Evolutionary conservation across 2,888 invertebrate species (phyloP).

Genomic region (Ctenicera cuprea): DNA sequence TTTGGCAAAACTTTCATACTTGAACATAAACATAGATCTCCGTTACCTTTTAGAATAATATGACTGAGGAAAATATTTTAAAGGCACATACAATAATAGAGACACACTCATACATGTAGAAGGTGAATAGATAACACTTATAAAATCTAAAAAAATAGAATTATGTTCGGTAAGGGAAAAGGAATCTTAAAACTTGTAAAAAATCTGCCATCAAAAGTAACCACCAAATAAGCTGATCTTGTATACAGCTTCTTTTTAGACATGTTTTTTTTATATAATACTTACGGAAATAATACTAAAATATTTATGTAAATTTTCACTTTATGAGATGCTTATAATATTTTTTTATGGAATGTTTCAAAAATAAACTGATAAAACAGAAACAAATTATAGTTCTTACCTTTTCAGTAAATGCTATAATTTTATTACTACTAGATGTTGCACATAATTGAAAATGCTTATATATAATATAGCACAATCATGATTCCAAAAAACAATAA

Average conservation of each 20-base stretch:
- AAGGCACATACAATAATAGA: conserved; percentile 51
- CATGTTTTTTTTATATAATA: too few relatives aligned
- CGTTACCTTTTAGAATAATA: conserved; percentile 19
- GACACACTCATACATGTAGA: conserved; percentile 39
- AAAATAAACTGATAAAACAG: not conserved
- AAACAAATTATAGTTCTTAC: too few relatives aligned
- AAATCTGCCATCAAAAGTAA: conserved; percentile 2
- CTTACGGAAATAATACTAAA: too few relatives aligned
- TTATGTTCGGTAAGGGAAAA: conserved; percentile 18
- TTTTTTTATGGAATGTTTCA: not conserved
- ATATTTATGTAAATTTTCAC: too few relatives aligned
- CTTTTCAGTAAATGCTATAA: too few relatives aligned
- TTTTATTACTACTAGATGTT: too few relatives aligned
- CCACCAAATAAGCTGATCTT: not conserved
- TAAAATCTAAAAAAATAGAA: conserved; percentile 49
- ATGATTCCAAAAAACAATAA: too few relatives aligned
- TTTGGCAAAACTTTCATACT: not conserved
- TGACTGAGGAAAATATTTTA: conserved; percentile 35
- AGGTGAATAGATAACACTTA: conserved; percentile 41
- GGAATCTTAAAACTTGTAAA: conserved; percentile 19
- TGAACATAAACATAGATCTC: conserved; percentile 8
- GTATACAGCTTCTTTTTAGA: too few relatives aligned
- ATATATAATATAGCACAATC: too few relatives aligned
- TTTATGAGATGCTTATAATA: not conserved
- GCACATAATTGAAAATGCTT: too few relatives aligned